Percentiles rank a stretch among this genome's conserved stretches.
These are phyloP conservation scores for Uromys caudimaculatus DNA, from an alignment of 2,797 vertebrate species.

Conservation along the genomic window DNA sequence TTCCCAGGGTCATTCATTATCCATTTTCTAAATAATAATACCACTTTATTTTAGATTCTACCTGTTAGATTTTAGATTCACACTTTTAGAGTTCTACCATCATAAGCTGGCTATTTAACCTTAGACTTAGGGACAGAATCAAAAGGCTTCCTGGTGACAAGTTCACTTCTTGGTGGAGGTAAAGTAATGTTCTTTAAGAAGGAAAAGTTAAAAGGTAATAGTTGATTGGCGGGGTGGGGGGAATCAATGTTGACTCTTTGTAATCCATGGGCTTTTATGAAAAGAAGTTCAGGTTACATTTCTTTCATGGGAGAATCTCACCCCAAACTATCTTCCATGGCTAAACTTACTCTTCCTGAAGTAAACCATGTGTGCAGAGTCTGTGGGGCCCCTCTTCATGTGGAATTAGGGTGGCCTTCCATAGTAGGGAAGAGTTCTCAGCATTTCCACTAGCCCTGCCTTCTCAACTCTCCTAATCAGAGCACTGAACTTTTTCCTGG, in stretches of 20 bases:
- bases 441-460: neutral
- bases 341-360: conserved; percentile 31
- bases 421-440: neutral
- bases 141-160: conserved; percentile 31
- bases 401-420: neutral
- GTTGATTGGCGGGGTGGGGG: neutral
- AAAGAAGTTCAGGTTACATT: neutral
- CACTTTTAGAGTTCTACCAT: neutral
- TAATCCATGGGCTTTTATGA: conserved; percentile 4
- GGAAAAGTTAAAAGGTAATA: neutral
- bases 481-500: neutral
- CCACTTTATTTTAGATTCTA: neutral
- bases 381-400: neutral
- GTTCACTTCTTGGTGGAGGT: conserved; percentile 34
- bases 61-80: neutral
- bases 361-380: neutral
- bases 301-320: neutral
- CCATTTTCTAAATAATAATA: neutral
- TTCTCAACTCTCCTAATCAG: neutral
- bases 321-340: neutral
- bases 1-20: neutral
- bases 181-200: neutral
- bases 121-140: conserved; percentile 20
- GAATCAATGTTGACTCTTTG: neutral
- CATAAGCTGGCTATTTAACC: neutral